Evolutionary conservation across 1,140 invertebrate species (phyloP), one percentile per base, ranked within the genome.

Genomic region (Coelopa frigida): DNA sequence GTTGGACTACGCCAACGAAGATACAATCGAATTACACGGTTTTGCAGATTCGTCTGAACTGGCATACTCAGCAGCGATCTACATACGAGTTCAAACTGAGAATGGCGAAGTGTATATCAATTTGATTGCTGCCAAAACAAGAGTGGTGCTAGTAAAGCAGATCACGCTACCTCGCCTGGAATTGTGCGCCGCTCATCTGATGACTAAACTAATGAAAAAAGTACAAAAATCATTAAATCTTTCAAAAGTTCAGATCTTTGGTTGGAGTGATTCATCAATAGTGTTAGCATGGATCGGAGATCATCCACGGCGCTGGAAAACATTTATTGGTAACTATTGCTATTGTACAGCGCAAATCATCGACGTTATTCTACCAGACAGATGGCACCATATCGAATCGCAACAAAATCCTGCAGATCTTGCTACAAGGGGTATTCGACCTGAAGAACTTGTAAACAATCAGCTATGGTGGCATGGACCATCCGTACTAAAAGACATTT

Each of bases 31-130:
- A 41, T 14, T 60, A 5, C 56, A 59, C 40, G 59, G 52, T 17
- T 72, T 70, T 47, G 46, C 53, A 3, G 70, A 71, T 48, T 59
- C 67, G 0, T 68, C 62, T 3, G 50, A 54, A 31, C 21, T 44
- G 17, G 58, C 63, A 10, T 69, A 66, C 29, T 58, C 60, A 3
- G 57, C 63, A 2, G 56, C 57, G 37, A 17, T 63, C n/a, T 72
- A 71, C 54, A 20, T 70, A 3, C 50, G 63, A 26, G 8, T 23
- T 10, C 20, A 20, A n/a, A 33, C 42, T 17, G 17, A 5, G 3
- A 12, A 31, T 35, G 23, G 24, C 17, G 21, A 14, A 4, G 37
- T 36, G 4, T 23, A n/a, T n/a, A 35, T 40, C 3, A 31, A 11
- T 27, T 24, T 55, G 5, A n/a, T 53, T 15, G 45, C 46, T 23